Percentiles rank a stretch among this genome's conserved stretches.
Evolutionary conservation across 2,113 vertebrate species (phyloP).

Genomic region (Petrocephalus zakoni): DNA sequence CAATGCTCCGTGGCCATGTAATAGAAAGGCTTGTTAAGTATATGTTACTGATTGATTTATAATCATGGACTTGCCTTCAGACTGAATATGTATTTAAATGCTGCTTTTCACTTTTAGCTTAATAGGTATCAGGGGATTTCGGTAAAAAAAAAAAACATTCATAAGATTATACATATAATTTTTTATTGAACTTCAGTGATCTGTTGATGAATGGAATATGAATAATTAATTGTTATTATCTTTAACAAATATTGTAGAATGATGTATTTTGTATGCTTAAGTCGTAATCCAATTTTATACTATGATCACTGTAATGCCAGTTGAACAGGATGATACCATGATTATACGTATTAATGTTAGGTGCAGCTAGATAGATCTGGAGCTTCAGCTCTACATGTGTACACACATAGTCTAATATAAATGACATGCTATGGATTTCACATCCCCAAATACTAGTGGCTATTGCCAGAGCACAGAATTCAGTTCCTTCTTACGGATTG

Average conservation of each 20-base stretch:
- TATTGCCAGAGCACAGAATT: background rate
- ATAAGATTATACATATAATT: background rate
- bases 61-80: conserved; percentile 6
- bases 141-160: background rate
- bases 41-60: background rate
- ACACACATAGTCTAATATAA: background rate
- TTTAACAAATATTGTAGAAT: background rate
- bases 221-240: background rate
- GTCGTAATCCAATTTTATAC: background rate
- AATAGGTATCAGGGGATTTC: background rate
- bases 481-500: background rate
- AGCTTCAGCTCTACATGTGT: background rate
- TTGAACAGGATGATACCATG: background rate
- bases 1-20: background rate
- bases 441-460: background rate
- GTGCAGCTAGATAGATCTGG: background rate
- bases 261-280: background rate
- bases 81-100: background rate
- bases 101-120: background rate
- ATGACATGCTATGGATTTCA: background rate
- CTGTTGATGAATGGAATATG: background rate
- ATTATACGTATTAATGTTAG: background rate
- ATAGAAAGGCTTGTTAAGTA: background rate
- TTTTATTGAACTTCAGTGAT: background rate
- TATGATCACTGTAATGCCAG: background rate